These are phyloP conservation scores for Pentalonia nigronervosa DNA, from an alignment of 1,140 invertebrate genomes.

Conservation along the genomic window DNA sequence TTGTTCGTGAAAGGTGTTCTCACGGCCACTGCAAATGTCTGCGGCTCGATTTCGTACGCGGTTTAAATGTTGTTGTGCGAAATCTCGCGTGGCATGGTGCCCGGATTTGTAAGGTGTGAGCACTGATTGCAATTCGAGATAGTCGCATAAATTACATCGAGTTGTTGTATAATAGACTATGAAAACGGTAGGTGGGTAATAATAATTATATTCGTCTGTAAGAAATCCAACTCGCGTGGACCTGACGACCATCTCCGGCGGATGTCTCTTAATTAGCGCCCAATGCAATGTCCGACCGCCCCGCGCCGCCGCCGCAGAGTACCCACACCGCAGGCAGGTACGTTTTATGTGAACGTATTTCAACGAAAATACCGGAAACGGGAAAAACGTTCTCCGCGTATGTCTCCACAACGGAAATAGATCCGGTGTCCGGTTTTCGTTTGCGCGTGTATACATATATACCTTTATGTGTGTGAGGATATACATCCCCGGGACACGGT, in stretches of 20 bases:
- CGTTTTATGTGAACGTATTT: neutral
- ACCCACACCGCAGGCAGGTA: neutral
- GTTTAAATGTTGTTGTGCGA: neutral
- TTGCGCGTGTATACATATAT: neutral
- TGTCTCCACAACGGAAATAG: constrained; percentile 38
- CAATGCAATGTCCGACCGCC: neutral
- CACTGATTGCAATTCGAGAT: neutral
- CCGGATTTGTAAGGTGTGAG: neutral
- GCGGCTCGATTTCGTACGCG: no score
- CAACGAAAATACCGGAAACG: constrained; percentile 41
- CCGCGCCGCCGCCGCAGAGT: no score
- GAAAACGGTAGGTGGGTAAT: neutral
- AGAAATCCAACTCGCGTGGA: neutral
- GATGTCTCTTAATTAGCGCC: neutral
- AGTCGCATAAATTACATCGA: neutral
- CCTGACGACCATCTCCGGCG: neutral
- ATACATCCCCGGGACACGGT: neutral
- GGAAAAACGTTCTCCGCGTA: constrained; percentile 32
- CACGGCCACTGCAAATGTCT: neutral
- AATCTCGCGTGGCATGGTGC: neutral
- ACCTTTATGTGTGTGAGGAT: neutral
- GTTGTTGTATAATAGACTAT: neutral
- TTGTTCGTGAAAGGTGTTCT: neutral
- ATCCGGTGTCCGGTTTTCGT: constrained; percentile 52
- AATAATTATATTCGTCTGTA: neutral